Evolutionary conservation across 2,113 vertebrate genomes (phyloP).

Genomic region (Microtus oregoni): DNA sequence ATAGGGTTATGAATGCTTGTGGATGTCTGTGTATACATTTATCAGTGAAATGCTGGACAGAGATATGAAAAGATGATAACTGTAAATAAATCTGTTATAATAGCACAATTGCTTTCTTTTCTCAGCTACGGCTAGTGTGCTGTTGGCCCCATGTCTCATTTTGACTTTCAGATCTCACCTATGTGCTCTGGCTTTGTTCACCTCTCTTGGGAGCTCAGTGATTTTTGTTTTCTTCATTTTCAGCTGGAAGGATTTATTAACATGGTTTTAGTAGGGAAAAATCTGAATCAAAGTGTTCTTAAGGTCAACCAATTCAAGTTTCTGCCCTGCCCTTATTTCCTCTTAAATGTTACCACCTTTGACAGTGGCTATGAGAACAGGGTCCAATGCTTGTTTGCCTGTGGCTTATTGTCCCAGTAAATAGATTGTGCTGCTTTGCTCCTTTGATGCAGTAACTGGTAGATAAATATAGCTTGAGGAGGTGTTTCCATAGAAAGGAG

Average conservation of each 20-base stretch:
- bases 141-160: neutral
- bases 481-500: neutral
- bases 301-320: neutral
- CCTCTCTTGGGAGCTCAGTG: neutral
- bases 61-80: neutral
- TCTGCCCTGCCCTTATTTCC: neutral
- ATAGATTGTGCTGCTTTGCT: neutral
- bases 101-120: neutral
- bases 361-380: neutral
- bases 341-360: neutral
- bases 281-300: conserved; percentile 31
- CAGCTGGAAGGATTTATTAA: neutral
- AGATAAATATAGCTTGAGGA: neutral
- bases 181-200: neutral
- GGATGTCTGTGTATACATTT: neutral
- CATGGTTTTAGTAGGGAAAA: neutral
- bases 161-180: neutral
- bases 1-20: neutral
- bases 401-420: neutral
- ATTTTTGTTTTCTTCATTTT: conserved; percentile 42
- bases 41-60: neutral
- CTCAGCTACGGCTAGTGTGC: neutral
- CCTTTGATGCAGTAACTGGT: neutral
- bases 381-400: neutral
- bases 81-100: neutral